Base-by-base conservation (phyloP, 1,140 invertebrate species). In the Sitobion miscanthi region DNA sequence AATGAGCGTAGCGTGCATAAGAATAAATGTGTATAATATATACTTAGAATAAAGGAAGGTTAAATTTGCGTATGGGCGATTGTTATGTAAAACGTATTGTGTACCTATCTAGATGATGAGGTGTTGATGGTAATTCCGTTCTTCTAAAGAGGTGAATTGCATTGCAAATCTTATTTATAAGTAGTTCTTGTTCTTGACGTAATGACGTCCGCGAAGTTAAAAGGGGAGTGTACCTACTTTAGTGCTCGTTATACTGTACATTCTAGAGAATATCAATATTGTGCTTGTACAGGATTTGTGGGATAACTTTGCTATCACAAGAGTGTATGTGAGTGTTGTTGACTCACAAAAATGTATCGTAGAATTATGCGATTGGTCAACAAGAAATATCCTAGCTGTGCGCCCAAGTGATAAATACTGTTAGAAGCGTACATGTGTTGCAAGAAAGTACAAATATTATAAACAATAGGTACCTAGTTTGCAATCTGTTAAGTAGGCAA, bases 151-250 rank as follows among this genome's bases (percentile, higher is more conserved):
- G 11, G n/a, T n/a, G 14, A 77, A 77, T 77, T n/a, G n/a, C 30
- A n/a, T 77, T n/a, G n/a, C n/a, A 77, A 77, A 77, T 77, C 30
- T n/a, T 77, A 77, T 77, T 77, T 77, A 77, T 77, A 77, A n/a
- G 62, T 77, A 77, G 62, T 77, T 77, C 30, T 17, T 77, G 62
- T 77, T 77, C n/a, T 77, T 77, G 62, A 77, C 49, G 49, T 52
- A 52, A 52, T 52, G 49, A 52, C 62, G 62, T 77, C 62, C 14
- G 17, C 17, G 62, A n/a, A 77, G n/a, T 77, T 77, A 77, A 17
- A 77, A 35, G 14, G 62, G 30, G 30, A 77, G 62, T 77, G n/a
- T n/a, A 77, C 5, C 14, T 77, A 77, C 62, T 77, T 77, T 77
- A n/a, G 62, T 77, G 14, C 62, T 77, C n/a, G 14, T 77, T 77